Evolutionary conservation across 2,113 vertebrate species (phyloP), one percentile per base, ranked within the genome.

Genomic region (Lepidiolamprologus cunningtoni): DNA sequence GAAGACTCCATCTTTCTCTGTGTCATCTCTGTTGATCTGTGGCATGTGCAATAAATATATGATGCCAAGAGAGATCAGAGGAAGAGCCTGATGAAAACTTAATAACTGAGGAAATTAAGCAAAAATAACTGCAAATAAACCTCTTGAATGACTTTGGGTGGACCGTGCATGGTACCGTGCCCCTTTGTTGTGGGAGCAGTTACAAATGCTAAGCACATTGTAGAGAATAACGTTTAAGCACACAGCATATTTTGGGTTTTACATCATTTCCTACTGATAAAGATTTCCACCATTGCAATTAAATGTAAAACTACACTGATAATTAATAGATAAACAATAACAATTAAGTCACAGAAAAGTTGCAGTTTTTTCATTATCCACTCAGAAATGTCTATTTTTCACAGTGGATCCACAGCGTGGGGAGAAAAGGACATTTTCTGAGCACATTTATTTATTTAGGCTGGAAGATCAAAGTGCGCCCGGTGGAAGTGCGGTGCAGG

Each of bases 91-190:
- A 21, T 68, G 19, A 37, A 68, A 0, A 68, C 33, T 68, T 68
- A 68, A 68, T 21, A 68, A 71, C 63, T 71, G 63, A 68, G n/a
- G 12, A 71, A 71, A 71, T 71, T 13, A 71, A 71, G 35, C 19
- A n/a, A 71, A 33, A 40, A 71, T 71, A 21, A 14, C 63, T 14
- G n/a, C 12, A 71, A 40, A 40, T 0, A 68, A 40, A 0, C n/a
- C 12, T 40, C 3, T 6, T 42, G 35, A 71, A 71, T 42, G 12
- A 71, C 19, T 71, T 21, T 40, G 63, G 3, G n/a, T 0, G 7
- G 19, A n/a, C 63, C 2, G n/a, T 42, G n/a, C n/a, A 23, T 23
- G 0, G 63, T 2, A 57, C 54, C 4, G 7, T 57, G 23, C 23
- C 1, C 55, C 23, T 57, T 40, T 68, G 63, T 21, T 68, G 63